Percentiles rank a stretch among this genome's conserved stretches.
Conservation (phyloP, 2,113 vertebrate species). For the Dinomys branickii region DNA sequence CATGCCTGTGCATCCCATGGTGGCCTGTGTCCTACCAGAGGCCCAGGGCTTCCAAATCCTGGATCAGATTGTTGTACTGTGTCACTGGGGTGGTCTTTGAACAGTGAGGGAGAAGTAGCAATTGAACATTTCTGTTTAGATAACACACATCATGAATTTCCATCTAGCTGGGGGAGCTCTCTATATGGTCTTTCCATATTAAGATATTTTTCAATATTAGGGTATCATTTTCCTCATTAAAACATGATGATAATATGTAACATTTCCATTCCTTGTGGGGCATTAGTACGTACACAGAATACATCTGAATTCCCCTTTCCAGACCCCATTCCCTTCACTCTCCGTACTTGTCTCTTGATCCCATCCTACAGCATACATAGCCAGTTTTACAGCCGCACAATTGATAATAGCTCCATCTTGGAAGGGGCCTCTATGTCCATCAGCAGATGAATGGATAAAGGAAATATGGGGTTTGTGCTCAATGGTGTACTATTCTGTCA, state of each 20-base stretch:
- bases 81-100: neutral
- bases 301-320: no score
- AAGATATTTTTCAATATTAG: neutral
- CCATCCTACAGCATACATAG: neutral
- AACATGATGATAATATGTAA: no score
- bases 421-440: neutral
- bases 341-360: neutral
- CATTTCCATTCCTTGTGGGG: neutral
- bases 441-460: neutral
- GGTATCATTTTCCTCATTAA: neutral
- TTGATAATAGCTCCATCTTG: neutral
- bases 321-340: neutral
- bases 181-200: neutral
- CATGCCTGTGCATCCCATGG: accelerated
- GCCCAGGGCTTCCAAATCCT: neutral
- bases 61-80: no score
- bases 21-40: neutral
- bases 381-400: neutral
- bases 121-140: neutral
- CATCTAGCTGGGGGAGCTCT: neutral
- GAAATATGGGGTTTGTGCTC: neutral
- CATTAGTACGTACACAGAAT: neutral
- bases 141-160: neutral
- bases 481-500: neutral
- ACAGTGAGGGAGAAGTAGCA: neutral